These are phyloP conservation scores for Lepidocyrtinus sp. DNA, from an alignment of 2,888 invertebrate species.

Conservation along the genomic window DNA sequence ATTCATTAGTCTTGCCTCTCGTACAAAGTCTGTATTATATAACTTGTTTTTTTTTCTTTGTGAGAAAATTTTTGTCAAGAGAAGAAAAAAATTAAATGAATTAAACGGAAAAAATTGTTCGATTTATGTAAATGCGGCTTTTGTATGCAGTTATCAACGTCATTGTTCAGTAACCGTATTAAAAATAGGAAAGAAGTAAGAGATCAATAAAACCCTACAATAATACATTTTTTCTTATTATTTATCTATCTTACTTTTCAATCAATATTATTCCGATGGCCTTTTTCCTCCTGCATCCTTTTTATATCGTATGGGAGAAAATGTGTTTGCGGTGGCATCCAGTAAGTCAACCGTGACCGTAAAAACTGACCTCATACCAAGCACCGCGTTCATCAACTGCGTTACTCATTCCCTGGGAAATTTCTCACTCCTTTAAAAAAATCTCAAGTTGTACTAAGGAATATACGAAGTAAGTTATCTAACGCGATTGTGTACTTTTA, in stretches of 20 bases:
- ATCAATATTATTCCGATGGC: constrained; percentile 27
- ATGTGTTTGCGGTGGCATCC: constrained; percentile 1
- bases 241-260: constrained; percentile 36
- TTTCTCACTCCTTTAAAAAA: constrained; percentile 27
- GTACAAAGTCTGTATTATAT: background rate
- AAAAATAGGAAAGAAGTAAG: background rate
- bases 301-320: background rate
- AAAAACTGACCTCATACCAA: constrained; percentile 51
- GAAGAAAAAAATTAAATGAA: background rate
- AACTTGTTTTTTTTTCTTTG: background rate
- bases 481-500: background rate
- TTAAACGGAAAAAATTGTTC: constrained; percentile 13
- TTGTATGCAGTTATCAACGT: background rate
- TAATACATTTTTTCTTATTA: constrained; percentile 7
- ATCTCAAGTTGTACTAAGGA: background rate
- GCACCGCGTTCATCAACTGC: background rate
- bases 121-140: constrained; percentile 9
- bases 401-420: constrained; percentile 26
- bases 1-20: constrained; percentile 1
- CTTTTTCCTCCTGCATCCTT: background rate
- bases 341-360: constrained; percentile 51
- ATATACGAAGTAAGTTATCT: too few species aligned
- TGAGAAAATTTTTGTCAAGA: constrained; percentile 4
- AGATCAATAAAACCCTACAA: background rate
- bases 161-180: background rate